Conservation (phyloP, 2,888 invertebrate genomes). For the Rotaria macrura region DNA sequence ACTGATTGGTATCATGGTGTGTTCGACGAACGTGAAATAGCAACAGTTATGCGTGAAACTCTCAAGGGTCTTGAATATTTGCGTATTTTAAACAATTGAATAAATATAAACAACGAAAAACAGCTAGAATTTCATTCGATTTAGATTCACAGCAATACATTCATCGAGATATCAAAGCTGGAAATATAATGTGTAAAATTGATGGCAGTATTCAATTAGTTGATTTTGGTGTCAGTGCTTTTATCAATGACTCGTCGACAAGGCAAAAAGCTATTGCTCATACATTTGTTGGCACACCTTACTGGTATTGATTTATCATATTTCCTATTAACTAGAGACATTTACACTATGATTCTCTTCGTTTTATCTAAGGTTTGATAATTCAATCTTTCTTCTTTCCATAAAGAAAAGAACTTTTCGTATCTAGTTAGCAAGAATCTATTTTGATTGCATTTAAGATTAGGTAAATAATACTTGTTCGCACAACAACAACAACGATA, state of each 20-base stretch:
- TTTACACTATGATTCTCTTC: too few species aligned
- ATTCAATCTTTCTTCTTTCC: too few species aligned
- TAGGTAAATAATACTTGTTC: too few species aligned
- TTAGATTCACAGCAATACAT: neutral
- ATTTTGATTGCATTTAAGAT: too few species aligned
- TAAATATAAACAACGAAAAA: too few species aligned
- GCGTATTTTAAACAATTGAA: neutral
- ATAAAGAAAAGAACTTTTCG: too few species aligned
- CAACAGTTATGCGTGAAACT: constrained; percentile 6
- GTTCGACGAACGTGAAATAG: constrained; percentile 1
- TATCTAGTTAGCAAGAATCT: too few species aligned
- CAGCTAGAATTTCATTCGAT: neutral
- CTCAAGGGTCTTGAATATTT: constrained; percentile 5
- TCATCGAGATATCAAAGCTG: constrained; percentile 16
- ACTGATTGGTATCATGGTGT: constrained; percentile 17
- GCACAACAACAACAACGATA: too few species aligned
- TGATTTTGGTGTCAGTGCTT: constrained; percentile 9
- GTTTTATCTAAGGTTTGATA: too few species aligned
- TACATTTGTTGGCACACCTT: constrained; percentile 14
- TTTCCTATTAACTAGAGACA: too few species aligned
- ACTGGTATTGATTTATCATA: neutral
- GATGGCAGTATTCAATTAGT: constrained; percentile 7
- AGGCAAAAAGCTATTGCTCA: neutral
- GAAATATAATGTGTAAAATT: constrained; percentile 7
- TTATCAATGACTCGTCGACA: neutral